Conservation (phyloP, 2,113 vertebrate genomes). For the Sylvietta virens region DNA sequence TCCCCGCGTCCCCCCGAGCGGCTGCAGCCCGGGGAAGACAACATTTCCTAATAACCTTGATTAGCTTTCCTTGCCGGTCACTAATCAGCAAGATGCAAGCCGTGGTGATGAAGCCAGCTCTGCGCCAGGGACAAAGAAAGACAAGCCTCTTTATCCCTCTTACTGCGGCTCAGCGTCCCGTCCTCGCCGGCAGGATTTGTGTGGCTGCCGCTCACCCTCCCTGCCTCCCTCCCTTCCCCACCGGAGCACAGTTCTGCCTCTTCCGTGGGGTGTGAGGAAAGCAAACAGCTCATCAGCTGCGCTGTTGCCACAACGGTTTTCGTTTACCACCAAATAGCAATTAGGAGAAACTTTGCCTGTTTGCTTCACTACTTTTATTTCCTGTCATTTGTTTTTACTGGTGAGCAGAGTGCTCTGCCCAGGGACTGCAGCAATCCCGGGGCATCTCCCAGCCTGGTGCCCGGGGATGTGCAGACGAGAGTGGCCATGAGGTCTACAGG, state of each 20-base stretch:
- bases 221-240: accelerated
- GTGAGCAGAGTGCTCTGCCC: neutral
- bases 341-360: neutral
- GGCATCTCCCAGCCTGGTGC: neutral
- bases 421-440: accelerated
- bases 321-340: neutral
- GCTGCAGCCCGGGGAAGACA: neutral
- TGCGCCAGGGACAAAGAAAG: neutral
- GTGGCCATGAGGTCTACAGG: neutral
- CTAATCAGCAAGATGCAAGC: neutral
- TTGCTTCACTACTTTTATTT: neutral
- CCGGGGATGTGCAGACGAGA: neutral
- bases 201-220: neutral
- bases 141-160: neutral
- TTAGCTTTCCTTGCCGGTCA: neutral
- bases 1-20: no score
- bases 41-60: neutral
- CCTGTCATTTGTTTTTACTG: neutral
- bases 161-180: neutral
- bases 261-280: accelerated
- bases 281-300: neutral
- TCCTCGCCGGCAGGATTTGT: neutral
- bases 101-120: neutral
- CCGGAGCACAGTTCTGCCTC: neutral
- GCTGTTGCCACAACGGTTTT: neutral